A percentile compares a stretch with the other conserved stretches of the same genome.
Conservation (phyloP, 2,113 vertebrate genomes). For the Cheilinus undulatus region DNA sequence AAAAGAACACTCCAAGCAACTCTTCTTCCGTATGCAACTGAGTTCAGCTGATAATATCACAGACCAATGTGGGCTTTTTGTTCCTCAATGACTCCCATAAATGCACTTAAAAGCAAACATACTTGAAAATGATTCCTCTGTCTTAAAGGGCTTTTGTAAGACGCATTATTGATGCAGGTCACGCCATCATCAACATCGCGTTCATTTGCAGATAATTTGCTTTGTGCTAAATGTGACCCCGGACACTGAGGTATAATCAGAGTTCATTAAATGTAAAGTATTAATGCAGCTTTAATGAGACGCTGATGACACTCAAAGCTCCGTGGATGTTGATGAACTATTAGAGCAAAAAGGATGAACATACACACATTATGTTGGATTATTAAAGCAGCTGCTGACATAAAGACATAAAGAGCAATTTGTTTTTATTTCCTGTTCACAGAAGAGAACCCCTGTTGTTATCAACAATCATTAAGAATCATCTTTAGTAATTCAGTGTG, state of each 20-base stretch:
- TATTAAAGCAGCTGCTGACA: background rate
- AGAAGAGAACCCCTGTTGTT: no score
- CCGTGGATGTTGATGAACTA: background rate
- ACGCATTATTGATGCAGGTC: background rate
- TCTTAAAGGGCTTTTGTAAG: background rate
- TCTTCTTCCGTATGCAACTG: no score
- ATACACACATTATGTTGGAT: background rate
- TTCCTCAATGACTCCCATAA: no score
- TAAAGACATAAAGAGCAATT: no score
- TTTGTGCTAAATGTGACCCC: background rate
- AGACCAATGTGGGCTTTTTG: no score
- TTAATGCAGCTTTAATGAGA: background rate
- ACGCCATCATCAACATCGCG: background rate
- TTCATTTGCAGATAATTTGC: background rate
- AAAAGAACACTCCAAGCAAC: no score
- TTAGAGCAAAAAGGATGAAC: background rate
- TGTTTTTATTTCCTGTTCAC: no score
- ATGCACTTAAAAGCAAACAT: no score
- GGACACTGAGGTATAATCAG: background rate
- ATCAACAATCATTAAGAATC: no score
- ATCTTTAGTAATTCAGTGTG: no score
- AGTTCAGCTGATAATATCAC: no score
- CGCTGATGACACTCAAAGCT: background rate
- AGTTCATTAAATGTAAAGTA: background rate
- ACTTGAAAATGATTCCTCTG: no score